phyloP scores from a whole-genome alignment of 2,888 invertebrate species.

The Nomada flava region DNA sequence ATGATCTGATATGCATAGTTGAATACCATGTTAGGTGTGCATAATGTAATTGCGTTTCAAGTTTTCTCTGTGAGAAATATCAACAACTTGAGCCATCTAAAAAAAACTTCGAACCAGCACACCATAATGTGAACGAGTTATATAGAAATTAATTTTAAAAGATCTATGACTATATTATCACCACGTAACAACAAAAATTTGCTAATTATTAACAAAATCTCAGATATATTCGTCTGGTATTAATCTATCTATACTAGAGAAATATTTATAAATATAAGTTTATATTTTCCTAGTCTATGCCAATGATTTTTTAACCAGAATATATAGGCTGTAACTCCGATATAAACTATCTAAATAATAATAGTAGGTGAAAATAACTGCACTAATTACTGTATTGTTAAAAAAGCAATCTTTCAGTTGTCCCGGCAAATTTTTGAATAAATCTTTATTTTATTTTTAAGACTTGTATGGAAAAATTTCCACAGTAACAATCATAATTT shows the following conservation, averaged over 20 bases:
- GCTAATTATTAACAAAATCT: slow-evolving; percentile 1
- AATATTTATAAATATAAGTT: slow-evolving; percentile 47
- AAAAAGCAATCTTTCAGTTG: slow-evolving; percentile 13
- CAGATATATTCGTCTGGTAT: slow-evolving; percentile 24
- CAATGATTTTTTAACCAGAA: slow-evolving; percentile 65
- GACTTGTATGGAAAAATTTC: slow-evolving; percentile 8
- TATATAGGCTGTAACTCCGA: slow-evolving; percentile 28
- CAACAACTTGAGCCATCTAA: slow-evolving; percentile 5
- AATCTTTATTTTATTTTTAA: slow-evolving; percentile 12
- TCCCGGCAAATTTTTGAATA: slow-evolving; percentile 32
- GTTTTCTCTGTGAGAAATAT: slow-evolving; percentile 7
- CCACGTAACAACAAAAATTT: background rate
- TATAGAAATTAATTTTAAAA: background rate
- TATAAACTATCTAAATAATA: slow-evolving; percentile 43
- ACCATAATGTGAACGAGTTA: background rate
- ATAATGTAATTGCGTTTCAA: slow-evolving; percentile 13
- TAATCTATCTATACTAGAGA: slow-evolving; percentile 43
- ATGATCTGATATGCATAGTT: slow-evolving; percentile 80
- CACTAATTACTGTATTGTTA: slow-evolving; percentile 36
- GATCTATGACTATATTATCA: background rate
- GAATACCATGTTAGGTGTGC: slow-evolving; percentile 5
- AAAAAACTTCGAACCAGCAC: background rate
- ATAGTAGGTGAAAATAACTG: slow-evolving; percentile 19
- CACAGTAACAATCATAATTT: background rate
- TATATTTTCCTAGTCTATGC: slow-evolving; percentile 68